Base-by-base conservation (phyloP, 1,140 invertebrate genomes). In the Hycleus phaleratus region DNA sequence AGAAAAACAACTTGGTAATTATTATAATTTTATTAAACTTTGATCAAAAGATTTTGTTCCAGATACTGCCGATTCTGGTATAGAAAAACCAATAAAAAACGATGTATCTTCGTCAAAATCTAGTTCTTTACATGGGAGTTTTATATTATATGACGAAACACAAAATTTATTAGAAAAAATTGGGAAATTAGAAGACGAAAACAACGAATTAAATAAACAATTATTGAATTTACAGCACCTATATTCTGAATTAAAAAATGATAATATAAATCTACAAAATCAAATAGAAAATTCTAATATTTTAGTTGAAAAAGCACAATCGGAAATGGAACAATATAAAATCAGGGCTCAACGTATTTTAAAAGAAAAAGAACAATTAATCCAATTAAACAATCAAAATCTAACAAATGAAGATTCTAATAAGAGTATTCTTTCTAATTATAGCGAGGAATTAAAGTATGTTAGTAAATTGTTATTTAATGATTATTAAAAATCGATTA, bases 301-400 rank as follows among this genome's bases (percentile, higher is more conserved):
- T 71, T 82, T 81, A 63, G 70, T 82, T 11, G 72, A 73, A 46
- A 72, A 77, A 10, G 74, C 79, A 44, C 81, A 83, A 61, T 78
- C 77, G 18, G 86, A 87, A 67, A 74, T 85, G 48, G 79, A 82
- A 61, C 83, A 86, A 57, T 89, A 91, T 71, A 83, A 83, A 71
- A 74, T 75, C 4, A 79, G 84, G 63, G 90, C 89, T 5, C 79
- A 88, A 51, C 82, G 82, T 63, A 90, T 88, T 53, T 72, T 93
- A 12, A 79, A 87, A 71, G 85, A 87, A 57, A 91, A 91, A 72
- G 88, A 91, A 62, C 81, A 83, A 61, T 71, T 90, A 10, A 90
- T 91, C 57, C 68, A 51, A 11, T 45, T 68, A 40, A 70, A 70
- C 53, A 60, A 66, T 12, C 43, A 57, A 48, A 63, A 60, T 61